Evolutionary conservation across 2,113 vertebrate genomes (phyloP).

Genomic region (Sturnus vulgaris): DNA sequence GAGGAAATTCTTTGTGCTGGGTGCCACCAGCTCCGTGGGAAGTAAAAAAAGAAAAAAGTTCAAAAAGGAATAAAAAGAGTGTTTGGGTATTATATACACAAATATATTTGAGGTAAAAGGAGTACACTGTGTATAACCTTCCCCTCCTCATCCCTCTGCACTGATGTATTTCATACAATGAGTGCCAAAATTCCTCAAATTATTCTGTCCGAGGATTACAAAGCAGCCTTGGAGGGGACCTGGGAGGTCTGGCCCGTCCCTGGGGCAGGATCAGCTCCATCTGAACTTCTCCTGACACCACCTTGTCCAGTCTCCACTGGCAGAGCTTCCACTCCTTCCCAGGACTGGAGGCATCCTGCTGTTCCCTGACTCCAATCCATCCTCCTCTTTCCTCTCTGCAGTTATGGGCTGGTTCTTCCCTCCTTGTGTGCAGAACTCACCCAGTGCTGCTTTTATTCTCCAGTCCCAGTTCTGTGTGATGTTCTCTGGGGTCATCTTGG

Average conservation of each 20-base stretch:
- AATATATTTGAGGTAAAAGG: neutral
- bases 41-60: neutral
- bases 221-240: neutral
- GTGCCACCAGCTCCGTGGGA: neutral
- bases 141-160: neutral
- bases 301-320: neutral
- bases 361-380: neutral
- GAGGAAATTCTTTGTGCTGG: neutral
- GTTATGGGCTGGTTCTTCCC: neutral
- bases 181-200: constrained; percentile 21
- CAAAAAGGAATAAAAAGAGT: neutral
- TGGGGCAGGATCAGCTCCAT: neutral
- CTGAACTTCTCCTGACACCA: neutral
- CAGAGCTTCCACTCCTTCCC: neutral
- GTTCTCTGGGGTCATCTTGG: neutral
- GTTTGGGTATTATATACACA: neutral
- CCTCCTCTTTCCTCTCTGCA: neutral
- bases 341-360: neutral
- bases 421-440: neutral
- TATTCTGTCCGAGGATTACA: neutral
- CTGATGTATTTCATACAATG: neutral
- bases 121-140: neutral
- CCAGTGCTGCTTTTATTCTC: neutral
- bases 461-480: neutral
- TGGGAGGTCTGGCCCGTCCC: neutral